phyloP scores from a whole-genome alignment of 2,888 invertebrate genomes.

The Ceriagrion tenellum region DNA sequence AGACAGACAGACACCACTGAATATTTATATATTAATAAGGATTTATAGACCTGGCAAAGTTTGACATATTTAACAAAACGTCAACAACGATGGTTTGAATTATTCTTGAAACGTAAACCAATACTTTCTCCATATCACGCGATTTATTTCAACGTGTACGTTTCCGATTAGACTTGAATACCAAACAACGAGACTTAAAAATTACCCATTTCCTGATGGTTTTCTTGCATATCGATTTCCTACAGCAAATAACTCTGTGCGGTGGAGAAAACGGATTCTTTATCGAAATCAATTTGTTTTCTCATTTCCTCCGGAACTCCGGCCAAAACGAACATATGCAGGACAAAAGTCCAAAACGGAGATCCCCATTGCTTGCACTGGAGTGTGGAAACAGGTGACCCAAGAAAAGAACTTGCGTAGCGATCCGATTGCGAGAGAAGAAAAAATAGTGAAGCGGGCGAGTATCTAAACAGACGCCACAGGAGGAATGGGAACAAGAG shows the following conservation, averaged over 20 bases:
- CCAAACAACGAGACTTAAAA: too few species aligned
- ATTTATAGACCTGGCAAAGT: too few species aligned
- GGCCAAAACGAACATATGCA: background rate
- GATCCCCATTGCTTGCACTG: background rate
- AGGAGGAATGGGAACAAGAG: background rate
- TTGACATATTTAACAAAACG: too few species aligned
- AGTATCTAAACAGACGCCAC: background rate
- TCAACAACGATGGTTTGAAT: too few species aligned
- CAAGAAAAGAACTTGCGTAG: background rate
- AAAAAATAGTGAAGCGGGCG: background rate
- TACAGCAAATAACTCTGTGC: background rate
- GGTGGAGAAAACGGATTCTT: background rate
- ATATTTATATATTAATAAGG: too few species aligned
- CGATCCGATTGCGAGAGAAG: background rate
- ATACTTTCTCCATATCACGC: too few species aligned
- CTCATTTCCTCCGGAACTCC: background rate
- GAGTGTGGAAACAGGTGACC: slow-evolving; percentile 6
- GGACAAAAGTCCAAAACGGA: background rate
- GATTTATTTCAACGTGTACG: too few species aligned
- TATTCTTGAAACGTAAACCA: too few species aligned
- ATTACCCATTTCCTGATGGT: background rate
- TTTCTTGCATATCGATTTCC: background rate
- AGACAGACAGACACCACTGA: too few species aligned
- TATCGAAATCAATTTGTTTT: background rate
- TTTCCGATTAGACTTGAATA: too few species aligned